These are phyloP conservation scores for Empidonax alnorum DNA, from an alignment of 2,113 vertebrate genomes.

Conservation along the genomic window DNA sequence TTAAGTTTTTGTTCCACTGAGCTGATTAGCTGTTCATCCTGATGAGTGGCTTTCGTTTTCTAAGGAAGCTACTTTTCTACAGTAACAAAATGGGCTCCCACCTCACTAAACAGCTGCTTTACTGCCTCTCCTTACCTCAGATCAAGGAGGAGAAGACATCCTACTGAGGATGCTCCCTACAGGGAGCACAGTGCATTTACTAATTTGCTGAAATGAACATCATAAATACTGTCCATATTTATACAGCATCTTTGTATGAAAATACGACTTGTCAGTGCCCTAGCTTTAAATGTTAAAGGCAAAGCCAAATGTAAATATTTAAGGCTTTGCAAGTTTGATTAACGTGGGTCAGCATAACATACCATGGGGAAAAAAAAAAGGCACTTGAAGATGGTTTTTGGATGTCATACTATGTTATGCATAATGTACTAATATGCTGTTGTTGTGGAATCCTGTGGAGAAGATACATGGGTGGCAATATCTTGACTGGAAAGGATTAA, in stretches of 20 bases:
- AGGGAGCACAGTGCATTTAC: background rate
- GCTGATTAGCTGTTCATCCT: background rate
- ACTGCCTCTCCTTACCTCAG: background rate
- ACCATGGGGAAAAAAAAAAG: background rate
- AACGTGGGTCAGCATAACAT: background rate
- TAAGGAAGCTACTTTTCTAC: background rate
- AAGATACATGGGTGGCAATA: background rate
- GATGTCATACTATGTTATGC: background rate
- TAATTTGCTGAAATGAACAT: background rate
- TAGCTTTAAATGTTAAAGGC: background rate
- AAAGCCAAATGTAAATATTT: background rate
- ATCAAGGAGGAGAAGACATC: background rate
- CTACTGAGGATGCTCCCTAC: fast-evolving
- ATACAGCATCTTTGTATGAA: background rate
- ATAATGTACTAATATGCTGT: background rate
- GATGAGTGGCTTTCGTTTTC: background rate
- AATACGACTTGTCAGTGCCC: background rate
- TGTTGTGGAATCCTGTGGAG: background rate
- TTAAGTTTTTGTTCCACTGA: background rate
- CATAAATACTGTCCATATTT: background rate
- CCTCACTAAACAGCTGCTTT: background rate
- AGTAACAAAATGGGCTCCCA: background rate
- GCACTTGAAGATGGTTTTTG: background rate
- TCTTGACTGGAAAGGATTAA: background rate
- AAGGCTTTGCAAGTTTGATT: background rate